These are phyloP conservation scores for Volucella inflata DNA, from an alignment of 2,888 invertebrate genomes.

Conservation along the genomic window DNA sequence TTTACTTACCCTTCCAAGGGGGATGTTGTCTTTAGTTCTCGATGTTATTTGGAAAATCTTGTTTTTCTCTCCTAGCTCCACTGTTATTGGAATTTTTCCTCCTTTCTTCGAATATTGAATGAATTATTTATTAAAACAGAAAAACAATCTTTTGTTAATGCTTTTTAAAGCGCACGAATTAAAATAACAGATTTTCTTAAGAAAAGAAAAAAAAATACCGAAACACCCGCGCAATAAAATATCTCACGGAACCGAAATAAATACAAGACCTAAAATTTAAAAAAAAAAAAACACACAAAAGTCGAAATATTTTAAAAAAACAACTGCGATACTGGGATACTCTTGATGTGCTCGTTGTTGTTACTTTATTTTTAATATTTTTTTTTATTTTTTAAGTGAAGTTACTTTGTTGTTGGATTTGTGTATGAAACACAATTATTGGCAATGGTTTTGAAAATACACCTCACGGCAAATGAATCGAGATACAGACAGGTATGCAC, in stretches of 20 bases:
- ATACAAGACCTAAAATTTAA: slow-evolving; percentile 53
- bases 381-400: slow-evolving; percentile 12
- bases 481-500: slow-evolving; percentile 68
- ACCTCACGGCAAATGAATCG: slow-evolving; percentile 43
- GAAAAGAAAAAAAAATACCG: slow-evolving; percentile 16
- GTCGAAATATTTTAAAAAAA: background rate
- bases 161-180: background rate
- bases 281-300: slow-evolving; percentile 12
- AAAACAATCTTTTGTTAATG: slow-evolving; percentile 21
- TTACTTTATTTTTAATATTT: slow-evolving; percentile 26
- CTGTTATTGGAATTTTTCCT: slow-evolving; percentile 25
- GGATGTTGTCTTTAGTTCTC: slow-evolving; percentile 39
- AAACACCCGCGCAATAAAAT: slow-evolving; percentile 46
- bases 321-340: slow-evolving; percentile 8
- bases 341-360: slow-evolving; percentile 25
- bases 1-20: slow-evolving; percentile 54
- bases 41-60: slow-evolving; percentile 48
- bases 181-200: slow-evolving; percentile 15
- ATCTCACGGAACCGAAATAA: slow-evolving; percentile 71
- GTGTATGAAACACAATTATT: slow-evolving; percentile 68
- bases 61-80: slow-evolving; percentile 13
- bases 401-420: slow-evolving; percentile 46
- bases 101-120: slow-evolving; percentile 26
- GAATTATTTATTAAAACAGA: slow-evolving; percentile 31
- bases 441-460: slow-evolving; percentile 69